A percentile compares a stretch with the other conserved stretches of the same genome.
Conservation (phyloP, 64 coral and sea anemone genomes). For the Montipora foliosa region DNA sequence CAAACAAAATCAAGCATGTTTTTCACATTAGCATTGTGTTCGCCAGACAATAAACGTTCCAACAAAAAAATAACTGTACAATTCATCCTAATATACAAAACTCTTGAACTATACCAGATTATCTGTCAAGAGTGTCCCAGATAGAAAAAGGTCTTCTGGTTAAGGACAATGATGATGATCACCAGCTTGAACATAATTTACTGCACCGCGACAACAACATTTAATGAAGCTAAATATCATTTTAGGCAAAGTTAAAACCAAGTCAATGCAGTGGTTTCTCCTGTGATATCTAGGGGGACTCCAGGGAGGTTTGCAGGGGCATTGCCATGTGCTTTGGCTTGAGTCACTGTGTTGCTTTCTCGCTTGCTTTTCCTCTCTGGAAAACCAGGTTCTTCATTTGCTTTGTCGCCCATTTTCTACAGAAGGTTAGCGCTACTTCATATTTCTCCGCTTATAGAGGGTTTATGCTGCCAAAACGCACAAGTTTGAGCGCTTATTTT, state of each 20-base stretch:
- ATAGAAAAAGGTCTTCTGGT: no score
- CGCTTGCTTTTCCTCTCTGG: background rate
- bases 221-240: no score
- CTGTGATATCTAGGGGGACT: background rate
- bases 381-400: background rate
- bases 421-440: background rate
- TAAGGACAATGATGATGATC: no score
- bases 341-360: background rate
- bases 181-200: no score
- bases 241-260: no score
- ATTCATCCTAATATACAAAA: no score
- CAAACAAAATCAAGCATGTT: background rate
- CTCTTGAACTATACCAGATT: no score
- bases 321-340: slow-evolving; percentile 5
- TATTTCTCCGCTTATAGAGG: background rate
- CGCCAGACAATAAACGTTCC: no score
- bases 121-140: no score
- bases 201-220: no score
- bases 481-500: background rate
- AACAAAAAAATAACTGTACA: no score
- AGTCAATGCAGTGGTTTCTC: background rate
- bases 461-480: background rate
- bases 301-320: background rate
- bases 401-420: background rate
- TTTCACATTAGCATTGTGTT: no score